Percentiles rank a stretch among this genome's conserved stretches.
Evolutionary conservation across 2,888 invertebrate genomes (phyloP).

Genomic region (Gymnocheta viridis): DNA sequence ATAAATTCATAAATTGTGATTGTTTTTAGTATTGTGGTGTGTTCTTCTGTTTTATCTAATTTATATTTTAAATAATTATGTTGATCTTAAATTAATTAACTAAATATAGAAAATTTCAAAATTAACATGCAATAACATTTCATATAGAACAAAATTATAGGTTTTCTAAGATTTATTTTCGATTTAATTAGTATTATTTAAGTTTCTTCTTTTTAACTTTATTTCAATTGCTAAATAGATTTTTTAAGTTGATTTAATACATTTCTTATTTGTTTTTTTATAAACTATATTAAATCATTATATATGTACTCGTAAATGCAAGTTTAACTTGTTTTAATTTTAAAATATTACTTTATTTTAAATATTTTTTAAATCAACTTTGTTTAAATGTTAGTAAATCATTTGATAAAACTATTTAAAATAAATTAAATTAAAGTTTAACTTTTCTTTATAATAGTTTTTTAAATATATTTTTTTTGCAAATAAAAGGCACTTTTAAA

Average conservation of each 20-base stretch:
- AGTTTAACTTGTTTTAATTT: conserved; percentile 65
- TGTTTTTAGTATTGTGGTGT: conserved; percentile 66
- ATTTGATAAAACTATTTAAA: conserved; percentile 54
- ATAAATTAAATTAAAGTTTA: conserved; percentile 63
- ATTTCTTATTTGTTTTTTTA: neutral
- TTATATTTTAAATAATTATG: conserved; percentile 31
- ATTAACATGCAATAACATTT: conserved; percentile 68
- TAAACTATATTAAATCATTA: conserved; percentile 22
- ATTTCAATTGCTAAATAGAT: conserved; percentile 12
- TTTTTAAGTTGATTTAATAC: conserved; percentile 7
- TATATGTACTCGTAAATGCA: conserved; percentile 54
- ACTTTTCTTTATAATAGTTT: conserved; percentile 63
- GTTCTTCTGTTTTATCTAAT: conserved; percentile 18
- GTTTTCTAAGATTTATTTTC: neutral
- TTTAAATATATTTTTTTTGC: conserved; percentile 40
- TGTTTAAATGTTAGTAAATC: conserved; percentile 63
- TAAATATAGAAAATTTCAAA: conserved; percentile 58
- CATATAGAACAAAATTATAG: conserved; percentile 43
- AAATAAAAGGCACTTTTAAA: conserved; percentile 69
- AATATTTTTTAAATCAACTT: conserved; percentile 31
- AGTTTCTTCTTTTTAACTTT: neutral
- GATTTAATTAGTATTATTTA: neutral
- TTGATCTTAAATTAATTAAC: conserved; percentile 54
- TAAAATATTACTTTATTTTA: conserved; percentile 56
- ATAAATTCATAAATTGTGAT: conserved; percentile 69